Conservation (phyloP, 1,140 invertebrate species). For the Chionoecetes opilio region DNA sequence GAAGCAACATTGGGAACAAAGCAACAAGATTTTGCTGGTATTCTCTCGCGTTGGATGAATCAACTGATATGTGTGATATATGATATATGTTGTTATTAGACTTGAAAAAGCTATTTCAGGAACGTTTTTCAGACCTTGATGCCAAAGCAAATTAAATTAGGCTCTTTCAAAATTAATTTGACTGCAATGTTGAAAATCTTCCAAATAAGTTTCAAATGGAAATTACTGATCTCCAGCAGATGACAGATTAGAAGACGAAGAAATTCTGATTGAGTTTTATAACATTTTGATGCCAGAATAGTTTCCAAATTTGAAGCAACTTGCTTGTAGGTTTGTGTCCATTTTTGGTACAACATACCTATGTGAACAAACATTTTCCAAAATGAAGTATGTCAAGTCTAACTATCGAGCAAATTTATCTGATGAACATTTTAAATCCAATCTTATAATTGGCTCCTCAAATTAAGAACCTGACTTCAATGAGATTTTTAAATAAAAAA, state of each 20-base stretch:
- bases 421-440: conserved; percentile 71
- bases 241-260: no score
- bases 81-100: conserved; percentile 65
- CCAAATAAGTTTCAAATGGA: no score
- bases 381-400: conserved; percentile 71
- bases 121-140: no score
- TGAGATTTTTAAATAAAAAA: no score
- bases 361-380: conserved; percentile 70
- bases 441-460: conserved; percentile 72
- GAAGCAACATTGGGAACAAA: conserved; percentile 59
- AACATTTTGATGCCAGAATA: no score
- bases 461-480: conserved; percentile 62
- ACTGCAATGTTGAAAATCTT: no score
- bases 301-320: no score
- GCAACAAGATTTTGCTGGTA: conserved; percentile 65
- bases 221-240: no score
- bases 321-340: conserved; percentile 63
- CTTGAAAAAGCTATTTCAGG: no score
- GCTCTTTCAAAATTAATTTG: no score
- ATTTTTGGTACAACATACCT: conserved; percentile 56
- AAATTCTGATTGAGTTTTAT: no score
- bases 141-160: no score
- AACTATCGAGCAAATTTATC: conserved; percentile 69
- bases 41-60: conserved; percentile 70
- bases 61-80: conserved; percentile 58